A percentile compares a stretch with the other conserved stretches of the same genome.
Conservation (phyloP, 2,113 vertebrate species). For the Hemiprocne comata region DNA sequence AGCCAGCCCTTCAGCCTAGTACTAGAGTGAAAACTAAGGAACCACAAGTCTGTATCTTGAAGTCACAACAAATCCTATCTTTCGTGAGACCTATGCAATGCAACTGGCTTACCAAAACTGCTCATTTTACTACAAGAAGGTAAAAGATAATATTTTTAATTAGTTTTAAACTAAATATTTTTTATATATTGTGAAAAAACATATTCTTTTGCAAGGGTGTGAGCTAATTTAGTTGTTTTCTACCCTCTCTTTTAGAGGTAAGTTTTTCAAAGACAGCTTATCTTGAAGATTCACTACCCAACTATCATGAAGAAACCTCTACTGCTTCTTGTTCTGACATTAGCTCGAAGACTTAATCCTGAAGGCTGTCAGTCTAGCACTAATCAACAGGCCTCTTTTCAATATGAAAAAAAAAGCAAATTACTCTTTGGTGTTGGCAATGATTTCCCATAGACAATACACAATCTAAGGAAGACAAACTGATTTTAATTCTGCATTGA, state of each 20-base stretch:
- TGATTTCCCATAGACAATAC: background rate
- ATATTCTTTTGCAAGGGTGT: background rate
- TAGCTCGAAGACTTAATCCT: background rate
- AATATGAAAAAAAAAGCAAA: background rate
- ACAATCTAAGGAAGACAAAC: background rate
- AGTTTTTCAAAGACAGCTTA: background rate
- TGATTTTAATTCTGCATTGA: background rate
- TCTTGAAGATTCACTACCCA: background rate
- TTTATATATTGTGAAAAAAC: background rate
- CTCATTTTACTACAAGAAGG: background rate
- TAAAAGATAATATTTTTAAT: background rate
- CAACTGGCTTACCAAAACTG: background rate
- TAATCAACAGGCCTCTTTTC: background rate
- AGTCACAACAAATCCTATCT: background rate
- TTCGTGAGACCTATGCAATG: background rate
- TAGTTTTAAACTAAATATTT: background rate
- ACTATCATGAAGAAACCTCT: background rate
- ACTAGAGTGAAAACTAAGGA: background rate
- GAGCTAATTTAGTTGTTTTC: background rate
- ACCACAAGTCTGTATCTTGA: background rate
- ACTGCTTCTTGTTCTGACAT: background rate
- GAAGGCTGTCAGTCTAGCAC: background rate
- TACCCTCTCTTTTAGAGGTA: background rate
- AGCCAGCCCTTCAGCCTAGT: background rate
- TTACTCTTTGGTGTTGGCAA: background rate